phyloP scores from a whole-genome alignment of 2,888 invertebrate species.

The Doris montereyensis region DNA sequence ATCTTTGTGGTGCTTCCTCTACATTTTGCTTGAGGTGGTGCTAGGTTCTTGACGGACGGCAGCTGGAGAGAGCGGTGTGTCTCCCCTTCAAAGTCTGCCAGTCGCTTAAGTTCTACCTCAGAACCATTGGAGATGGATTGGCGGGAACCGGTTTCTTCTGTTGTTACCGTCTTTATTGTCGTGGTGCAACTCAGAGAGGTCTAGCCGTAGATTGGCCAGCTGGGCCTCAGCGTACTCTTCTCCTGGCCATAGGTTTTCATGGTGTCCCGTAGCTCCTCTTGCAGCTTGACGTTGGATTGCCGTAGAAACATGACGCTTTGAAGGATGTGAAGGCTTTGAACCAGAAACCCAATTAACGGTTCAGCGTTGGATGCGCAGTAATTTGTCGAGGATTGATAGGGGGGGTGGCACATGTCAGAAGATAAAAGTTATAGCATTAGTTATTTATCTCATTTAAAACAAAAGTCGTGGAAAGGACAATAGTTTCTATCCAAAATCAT shows the following conservation, averaged over 20 bases:
- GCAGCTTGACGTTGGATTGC: conserved; percentile 12
- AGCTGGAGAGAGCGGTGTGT: not conserved
- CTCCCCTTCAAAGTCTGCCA: conserved; percentile 5
- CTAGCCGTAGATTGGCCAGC: conserved; percentile 9
- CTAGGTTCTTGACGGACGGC: conserved; percentile 6
- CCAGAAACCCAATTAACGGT: not conserved
- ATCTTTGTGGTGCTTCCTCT: not conserved
- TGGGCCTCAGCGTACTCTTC: conserved; percentile 29
- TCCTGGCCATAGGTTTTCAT: conserved; percentile 23
- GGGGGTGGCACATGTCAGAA: too few relatives aligned
- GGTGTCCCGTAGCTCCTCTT: conserved; percentile 33
- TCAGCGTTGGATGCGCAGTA: too few relatives aligned
- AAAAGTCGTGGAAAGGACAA: too few relatives aligned
- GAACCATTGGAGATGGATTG: not conserved
- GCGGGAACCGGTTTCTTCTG: conserved; percentile 16
- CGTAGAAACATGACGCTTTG: conserved; percentile 14
- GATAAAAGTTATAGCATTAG: too few relatives aligned
- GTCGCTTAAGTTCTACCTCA: conserved; percentile 18
- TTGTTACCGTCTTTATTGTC: conserved; percentile 21
- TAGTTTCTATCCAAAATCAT: too few relatives aligned
- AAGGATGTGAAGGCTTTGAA: not conserved
- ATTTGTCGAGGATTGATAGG: too few relatives aligned
- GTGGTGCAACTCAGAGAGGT: conserved; percentile 28
- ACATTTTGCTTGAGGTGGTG: not conserved
- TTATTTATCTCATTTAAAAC: too few relatives aligned